Evolutionary conservation across 2,113 vertebrate genomes (phyloP).

Genomic region (Scophthalmus maximus): DNA sequence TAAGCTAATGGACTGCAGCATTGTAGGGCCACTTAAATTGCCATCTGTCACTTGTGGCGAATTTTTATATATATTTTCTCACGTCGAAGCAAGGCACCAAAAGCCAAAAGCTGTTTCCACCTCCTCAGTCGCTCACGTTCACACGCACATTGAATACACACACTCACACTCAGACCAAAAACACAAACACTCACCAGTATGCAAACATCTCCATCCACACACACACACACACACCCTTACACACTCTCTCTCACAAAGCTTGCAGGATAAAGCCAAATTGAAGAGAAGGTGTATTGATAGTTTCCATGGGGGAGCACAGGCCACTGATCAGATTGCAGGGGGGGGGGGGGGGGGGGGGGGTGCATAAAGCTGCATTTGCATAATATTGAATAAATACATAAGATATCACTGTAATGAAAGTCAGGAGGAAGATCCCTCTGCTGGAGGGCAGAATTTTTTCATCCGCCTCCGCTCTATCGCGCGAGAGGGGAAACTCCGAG

Average conservation of each 20-base stretch:
- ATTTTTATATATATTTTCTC: conserved; percentile 76
- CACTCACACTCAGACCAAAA: conserved; percentile 20
- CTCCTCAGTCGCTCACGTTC: conserved; percentile 55
- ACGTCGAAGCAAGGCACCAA: conserved; percentile 97
- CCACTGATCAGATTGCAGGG: conserved; percentile 79
- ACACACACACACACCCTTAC: conserved; percentile 18
- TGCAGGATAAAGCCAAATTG: conserved; percentile 84
- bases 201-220: conserved; percentile 26
- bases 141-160: conserved; percentile 37
- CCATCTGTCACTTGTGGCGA: conserved; percentile 97
- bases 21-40: conserved; percentile 99
- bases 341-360: too few relatives aligned
- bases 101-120: conserved; percentile 90
- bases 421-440: conserved; percentile 46
- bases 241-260: conserved; percentile 75
- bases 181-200: conserved; percentile 20
- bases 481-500: conserved; percentile 41
- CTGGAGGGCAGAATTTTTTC: conserved; percentile 39
- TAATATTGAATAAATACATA: conserved; percentile 70
- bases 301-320: conserved; percentile 62
- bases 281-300: conserved; percentile 78
- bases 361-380: conserved; percentile 79
- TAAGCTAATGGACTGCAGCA: conserved; percentile 99
- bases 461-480: conserved; percentile 21
- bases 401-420: conserved; percentile 56